phyloP scores from a whole-genome alignment of 2,113 vertebrate species.

The Peromyscus polionotus region DNA sequence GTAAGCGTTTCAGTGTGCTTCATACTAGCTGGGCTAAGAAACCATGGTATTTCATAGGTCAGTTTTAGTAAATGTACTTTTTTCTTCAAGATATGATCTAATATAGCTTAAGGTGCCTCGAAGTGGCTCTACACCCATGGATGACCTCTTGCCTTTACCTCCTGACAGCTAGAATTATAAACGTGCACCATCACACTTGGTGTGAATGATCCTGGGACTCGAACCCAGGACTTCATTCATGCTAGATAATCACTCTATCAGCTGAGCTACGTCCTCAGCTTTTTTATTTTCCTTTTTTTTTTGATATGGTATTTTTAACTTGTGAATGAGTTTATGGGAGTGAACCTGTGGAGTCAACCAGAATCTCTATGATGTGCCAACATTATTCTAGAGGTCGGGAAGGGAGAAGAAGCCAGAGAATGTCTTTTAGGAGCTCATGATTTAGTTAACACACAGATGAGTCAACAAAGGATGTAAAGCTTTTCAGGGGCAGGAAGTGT shows the following conservation, averaged over 20 bases:
- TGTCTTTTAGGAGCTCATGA: not conserved
- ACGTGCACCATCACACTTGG: not conserved
- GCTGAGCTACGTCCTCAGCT: not conserved
- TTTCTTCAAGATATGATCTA: too few species aligned
- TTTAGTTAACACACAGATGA: not conserved
- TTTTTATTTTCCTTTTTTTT: not conserved
- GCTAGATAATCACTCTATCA: not conserved
- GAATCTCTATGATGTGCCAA: not conserved
- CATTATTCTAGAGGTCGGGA: not conserved
- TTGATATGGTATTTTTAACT: not conserved
- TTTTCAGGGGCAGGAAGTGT: not conserved
- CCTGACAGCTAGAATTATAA: not conserved
- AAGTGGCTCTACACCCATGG: not conserved
- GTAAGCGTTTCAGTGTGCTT: not conserved
- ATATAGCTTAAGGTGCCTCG: not conserved
- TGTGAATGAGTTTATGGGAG: not conserved
- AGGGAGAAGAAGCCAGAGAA: not conserved
- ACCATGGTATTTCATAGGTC: not conserved
- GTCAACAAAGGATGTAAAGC: not conserved
- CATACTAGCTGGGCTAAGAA: not conserved
- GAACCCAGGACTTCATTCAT: too few species aligned
- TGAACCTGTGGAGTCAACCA: too few species aligned
- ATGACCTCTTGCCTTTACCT: not conserved
- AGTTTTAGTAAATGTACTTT: not conserved
- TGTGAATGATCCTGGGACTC: not conserved